Percentiles rank a stretch among this genome's conserved stretches.
These are phyloP conservation scores for Drosophila baimaii DNA, from an alignment of 1,140 invertebrate species.

Conservation along the genomic window DNA sequence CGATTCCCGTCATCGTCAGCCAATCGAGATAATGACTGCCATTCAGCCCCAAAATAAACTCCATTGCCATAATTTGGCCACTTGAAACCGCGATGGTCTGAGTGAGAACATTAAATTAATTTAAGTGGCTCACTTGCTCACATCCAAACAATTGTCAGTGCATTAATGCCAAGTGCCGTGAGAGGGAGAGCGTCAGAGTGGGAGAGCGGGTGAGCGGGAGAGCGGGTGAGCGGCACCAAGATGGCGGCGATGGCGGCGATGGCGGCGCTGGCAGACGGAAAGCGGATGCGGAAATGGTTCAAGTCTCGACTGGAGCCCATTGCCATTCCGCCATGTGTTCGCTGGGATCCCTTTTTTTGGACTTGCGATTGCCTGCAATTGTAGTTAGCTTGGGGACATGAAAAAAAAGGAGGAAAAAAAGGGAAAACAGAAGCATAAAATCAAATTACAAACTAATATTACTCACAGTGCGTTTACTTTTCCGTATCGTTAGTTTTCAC, in stretches of 20 bases:
- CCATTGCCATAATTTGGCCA: conserved; percentile 34
- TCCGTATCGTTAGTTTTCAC: conserved; percentile 82
- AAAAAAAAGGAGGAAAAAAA: conserved; percentile 7
- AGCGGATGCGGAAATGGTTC: conserved; percentile 46
- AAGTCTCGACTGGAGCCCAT: conserved; percentile 29
- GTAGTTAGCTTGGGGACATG: conserved; percentile 26
- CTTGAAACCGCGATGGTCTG: conserved; percentile 31
- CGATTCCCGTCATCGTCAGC: background rate
- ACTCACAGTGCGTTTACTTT: conserved; percentile 82
- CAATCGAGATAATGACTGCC: conserved; percentile 8
- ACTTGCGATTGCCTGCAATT: conserved; percentile 55
- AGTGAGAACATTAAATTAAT: conserved; percentile 67
- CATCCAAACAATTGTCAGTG: conserved; percentile 71
- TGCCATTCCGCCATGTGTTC: conserved; percentile 16
- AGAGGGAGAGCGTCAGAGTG: too few species aligned
- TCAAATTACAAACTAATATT: conserved; percentile 83
- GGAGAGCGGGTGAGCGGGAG: too few species aligned
- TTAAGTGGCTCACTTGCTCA: conserved; percentile 67
- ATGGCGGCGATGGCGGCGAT: background rate
- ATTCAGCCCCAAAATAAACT: conserved; percentile 24
- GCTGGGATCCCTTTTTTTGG: background rate
- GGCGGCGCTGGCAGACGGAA: conserved; percentile 28
- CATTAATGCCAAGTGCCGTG: conserved; percentile 61
- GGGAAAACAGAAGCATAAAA: conserved; percentile 69
- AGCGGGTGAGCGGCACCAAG: too few species aligned